Evolutionary conservation across 2,888 invertebrate genomes (phyloP).

Genomic region (Zhengitettix transpicula): DNA sequence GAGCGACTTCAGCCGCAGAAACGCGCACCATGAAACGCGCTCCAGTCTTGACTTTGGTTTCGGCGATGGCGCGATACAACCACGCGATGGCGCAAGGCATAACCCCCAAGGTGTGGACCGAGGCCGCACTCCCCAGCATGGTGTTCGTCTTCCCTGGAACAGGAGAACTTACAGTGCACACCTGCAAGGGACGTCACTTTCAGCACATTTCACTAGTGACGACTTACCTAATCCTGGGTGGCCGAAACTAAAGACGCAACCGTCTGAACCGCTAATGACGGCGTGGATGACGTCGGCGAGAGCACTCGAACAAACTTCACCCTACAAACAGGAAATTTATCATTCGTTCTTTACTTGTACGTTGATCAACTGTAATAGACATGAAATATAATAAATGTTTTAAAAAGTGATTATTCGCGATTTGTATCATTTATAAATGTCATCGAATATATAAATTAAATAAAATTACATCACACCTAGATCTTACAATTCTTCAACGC

Average conservation of each 20-base stretch:
- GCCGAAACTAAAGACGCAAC: conserved; percentile 78
- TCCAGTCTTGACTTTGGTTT: conserved; percentile 41
- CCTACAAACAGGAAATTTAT: conserved; percentile 32
- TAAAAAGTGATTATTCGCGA: too few relatives aligned
- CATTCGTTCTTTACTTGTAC: too few relatives aligned
- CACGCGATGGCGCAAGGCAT: conserved; percentile 91
- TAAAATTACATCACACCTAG: too few relatives aligned
- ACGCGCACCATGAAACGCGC: background rate
- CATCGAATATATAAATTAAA: too few relatives aligned
- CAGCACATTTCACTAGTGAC: too few relatives aligned
- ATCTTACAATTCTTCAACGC: too few relatives aligned
- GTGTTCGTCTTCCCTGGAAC: conserved; percentile 66
- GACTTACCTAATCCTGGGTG: conserved; percentile 69
- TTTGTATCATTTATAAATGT: too few relatives aligned
- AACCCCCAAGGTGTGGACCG: conserved; percentile 60
- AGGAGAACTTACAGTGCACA: background rate
- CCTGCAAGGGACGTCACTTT: background rate
- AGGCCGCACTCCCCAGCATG: conserved; percentile 65
- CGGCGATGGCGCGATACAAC: conserved; percentile 86
- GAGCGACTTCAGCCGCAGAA: background rate
- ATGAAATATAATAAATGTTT: too few relatives aligned
- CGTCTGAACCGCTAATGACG: conserved; percentile 86
- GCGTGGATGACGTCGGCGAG: conserved; percentile 89
- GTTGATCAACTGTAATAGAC: too few relatives aligned
- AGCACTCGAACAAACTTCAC: conserved; percentile 79